These are phyloP conservation scores for Nothobranchius kuhntae DNA, from an alignment of 2,113 vertebrate species.

Conservation along the genomic window DNA sequence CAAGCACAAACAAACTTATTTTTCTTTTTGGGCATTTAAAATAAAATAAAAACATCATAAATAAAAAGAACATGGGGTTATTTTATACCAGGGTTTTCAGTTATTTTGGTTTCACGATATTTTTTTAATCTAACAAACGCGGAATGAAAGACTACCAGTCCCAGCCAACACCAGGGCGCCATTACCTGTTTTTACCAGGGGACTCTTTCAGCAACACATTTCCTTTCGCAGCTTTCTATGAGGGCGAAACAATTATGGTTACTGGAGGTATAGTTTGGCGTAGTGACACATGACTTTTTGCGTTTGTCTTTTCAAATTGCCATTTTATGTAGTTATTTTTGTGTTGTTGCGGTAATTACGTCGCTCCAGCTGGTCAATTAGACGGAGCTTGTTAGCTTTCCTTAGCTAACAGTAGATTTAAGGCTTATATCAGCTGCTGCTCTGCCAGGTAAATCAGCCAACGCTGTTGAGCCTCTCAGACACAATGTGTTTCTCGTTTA, in stretches of 20 bases:
- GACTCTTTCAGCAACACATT: constrained; percentile 64
- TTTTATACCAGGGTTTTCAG: no score
- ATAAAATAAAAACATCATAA: no score
- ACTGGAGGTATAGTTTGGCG: neutral
- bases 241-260: neutral
- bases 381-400: constrained; percentile 49
- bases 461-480: constrained; percentile 36
- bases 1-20: no score
- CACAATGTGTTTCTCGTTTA: constrained; percentile 53
- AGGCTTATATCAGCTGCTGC: constrained; percentile 63
- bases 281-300: neutral
- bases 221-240: constrained; percentile 26
- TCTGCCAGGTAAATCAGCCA: constrained; percentile 50
- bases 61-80: no score
- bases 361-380: constrained; percentile 28
- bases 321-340: constrained; percentile 3
- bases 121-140: neutral
- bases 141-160: constrained; percentile 64
- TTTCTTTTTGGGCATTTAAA: no score
- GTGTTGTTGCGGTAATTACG: constrained; percentile 5
- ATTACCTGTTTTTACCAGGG: constrained; percentile 49
- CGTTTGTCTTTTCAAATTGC: neutral
- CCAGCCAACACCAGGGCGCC: constrained; percentile 39
- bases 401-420: constrained; percentile 66
- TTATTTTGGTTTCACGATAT: no score